phyloP scores from a whole-genome alignment of 2,888 invertebrate genomes.

The Helleia helle region DNA sequence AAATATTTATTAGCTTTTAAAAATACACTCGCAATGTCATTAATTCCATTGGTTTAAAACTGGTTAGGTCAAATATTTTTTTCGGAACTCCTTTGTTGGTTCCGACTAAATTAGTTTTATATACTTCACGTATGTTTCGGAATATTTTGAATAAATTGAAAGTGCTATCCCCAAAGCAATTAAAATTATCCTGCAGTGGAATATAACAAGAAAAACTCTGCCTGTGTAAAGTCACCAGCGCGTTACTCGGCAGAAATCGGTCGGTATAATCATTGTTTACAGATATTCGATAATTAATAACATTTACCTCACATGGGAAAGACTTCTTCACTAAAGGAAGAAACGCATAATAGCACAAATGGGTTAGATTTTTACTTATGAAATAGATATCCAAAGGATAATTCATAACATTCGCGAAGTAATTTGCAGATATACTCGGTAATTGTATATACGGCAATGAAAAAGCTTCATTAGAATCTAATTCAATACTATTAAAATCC shows the following conservation, averaged over 20 bases:
- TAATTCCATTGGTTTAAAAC: slow-evolving; percentile 52
- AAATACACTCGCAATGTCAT: slow-evolving; percentile 42
- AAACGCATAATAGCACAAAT: slow-evolving; percentile 39
- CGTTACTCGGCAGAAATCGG: slow-evolving; percentile 29
- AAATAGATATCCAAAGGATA: slow-evolving; percentile 44
- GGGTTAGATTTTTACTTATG: slow-evolving; percentile 34
- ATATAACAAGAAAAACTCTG: slow-evolving; percentile 44
- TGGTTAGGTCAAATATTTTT: slow-evolving; percentile 30
- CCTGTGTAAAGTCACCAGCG: slow-evolving; percentile 44
- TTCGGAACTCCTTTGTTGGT: slow-evolving; percentile 39
- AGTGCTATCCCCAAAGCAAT: slow-evolving; percentile 36
- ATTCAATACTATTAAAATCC: slow-evolving; percentile 29
- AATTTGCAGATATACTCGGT: slow-evolving; percentile 44
- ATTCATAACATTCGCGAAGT: slow-evolving; percentile 38
- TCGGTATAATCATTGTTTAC: slow-evolving; percentile 25
- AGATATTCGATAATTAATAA: slow-evolving; percentile 45
- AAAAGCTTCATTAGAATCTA: slow-evolving; percentile 13
- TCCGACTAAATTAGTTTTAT: slow-evolving; percentile 51
- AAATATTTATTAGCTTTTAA: no score
- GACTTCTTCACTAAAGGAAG: slow-evolving; percentile 45
- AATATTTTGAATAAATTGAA: slow-evolving; percentile 43
- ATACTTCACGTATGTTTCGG: slow-evolving; percentile 35
- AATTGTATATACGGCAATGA: slow-evolving; percentile 26
- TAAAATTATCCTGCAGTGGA: slow-evolving; percentile 23
- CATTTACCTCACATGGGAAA: slow-evolving; percentile 51